Evolutionary conservation across 2,888 invertebrate species (phyloP).

Genomic region (Synanthedon myopaeformis): DNA sequence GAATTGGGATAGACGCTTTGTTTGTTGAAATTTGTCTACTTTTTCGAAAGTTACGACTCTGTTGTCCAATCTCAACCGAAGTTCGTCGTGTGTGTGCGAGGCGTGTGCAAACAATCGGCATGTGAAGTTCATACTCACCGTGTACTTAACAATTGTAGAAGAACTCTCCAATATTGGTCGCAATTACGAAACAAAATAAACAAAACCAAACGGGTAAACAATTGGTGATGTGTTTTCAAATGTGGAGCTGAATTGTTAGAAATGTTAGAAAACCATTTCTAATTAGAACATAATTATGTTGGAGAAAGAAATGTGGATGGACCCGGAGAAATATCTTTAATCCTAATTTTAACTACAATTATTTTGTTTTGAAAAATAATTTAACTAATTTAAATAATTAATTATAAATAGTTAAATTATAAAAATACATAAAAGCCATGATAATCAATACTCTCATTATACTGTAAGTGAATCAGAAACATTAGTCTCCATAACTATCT

Average conservation of each 20-base stretch:
- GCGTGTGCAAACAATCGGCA: background rate
- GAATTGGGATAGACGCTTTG: background rate
- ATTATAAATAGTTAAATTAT: no score
- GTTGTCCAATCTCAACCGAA: background rate
- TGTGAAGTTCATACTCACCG: background rate
- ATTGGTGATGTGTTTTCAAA: background rate
- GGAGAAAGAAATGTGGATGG: no score
- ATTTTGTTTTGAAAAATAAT: no score
- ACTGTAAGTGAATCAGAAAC: no score
- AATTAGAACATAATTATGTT: no score
- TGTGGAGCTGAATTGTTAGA: background rate
- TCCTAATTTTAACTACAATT: no score
- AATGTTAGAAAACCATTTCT: no score
- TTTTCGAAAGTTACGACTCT: background rate
- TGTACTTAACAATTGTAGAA: conserved; percentile 5
- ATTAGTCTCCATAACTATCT: no score
- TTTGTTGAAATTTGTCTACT: background rate
- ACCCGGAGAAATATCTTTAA: no score
- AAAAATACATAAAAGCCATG: no score
- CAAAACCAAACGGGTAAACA: conserved; percentile 20
- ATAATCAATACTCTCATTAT: no score
- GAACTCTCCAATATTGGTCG: conserved; percentile 34
- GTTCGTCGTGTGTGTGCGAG: background rate
- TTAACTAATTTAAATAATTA: no score
- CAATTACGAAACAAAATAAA: conserved; percentile 41